Evolutionary conservation across 2,888 invertebrate genomes (phyloP), one percentile per base, ranked within the genome.

Genomic region (Ptychoptera contaminata): DNA sequence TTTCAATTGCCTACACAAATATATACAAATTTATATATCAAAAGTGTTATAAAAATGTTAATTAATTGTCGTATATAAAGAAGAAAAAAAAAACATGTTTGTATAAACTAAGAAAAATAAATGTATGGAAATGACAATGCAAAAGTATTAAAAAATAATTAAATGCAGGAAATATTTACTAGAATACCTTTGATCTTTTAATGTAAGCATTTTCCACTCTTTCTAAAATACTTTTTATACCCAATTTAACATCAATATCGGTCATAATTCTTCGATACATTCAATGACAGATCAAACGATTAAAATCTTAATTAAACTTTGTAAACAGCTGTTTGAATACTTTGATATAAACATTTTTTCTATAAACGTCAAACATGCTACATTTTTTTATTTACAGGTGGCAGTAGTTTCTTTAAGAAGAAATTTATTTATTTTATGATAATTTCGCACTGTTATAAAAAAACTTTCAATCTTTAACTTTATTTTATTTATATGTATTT

Each of bases 201-300:
- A 67, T 60, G 30, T 71, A 68, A 16, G 77, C 77, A 31, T 66
- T 64, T 54, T 79, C 75, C 37, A 82, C 74, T 58, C 71, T 69
- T 40, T 69, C 58, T 45, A 76, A 57, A 47, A 79, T 74, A 35
- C 60, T 64, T 60, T 71, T 71, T 36, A 82, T 57, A 11, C 77
- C 76, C 39, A 55, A 53, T 53, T 56, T 61, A 2, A 66, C 53
- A 52, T 65, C 63, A 23, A 60, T 49, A 35, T 62, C 60, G 37
- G 56, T 43, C 67, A 65, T 67, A 23, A 54, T 56, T 45, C 56
- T 56, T 43, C 54, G 56, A 12, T 61, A 38, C 60, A 61, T 61
- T 54, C 42, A 50, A 23, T 23, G 23, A 23, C 23, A 23, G 23
- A 23, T 23, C 7, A 23, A 23, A 23, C 3, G 23, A 23, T 23